phyloP scores from a whole-genome alignment of 2,113 vertebrate genomes.

The Eidolon helvum region DNA sequence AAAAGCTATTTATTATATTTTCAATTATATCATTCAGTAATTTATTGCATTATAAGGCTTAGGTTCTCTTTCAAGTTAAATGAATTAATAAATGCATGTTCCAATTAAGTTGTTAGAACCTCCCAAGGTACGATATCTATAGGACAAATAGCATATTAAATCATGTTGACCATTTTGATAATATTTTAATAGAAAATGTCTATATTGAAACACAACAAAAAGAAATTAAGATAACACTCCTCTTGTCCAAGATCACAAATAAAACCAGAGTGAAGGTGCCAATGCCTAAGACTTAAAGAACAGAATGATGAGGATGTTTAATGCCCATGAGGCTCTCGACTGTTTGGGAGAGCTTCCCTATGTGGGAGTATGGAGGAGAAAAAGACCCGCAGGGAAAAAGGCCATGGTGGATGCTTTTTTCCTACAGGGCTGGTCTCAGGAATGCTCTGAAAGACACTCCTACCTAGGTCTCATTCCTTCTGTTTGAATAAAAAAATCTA shows the following conservation, averaged over 20 bases:
- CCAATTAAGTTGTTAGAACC: neutral
- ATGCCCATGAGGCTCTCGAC: neutral
- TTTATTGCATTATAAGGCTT: neutral
- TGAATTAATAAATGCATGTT: neutral
- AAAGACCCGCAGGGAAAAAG: neutral
- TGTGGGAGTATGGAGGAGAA: neutral
- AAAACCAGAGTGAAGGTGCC: neutral
- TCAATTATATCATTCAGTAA: neutral
- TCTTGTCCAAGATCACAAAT: neutral
- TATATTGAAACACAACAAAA: conserved; percentile 16
- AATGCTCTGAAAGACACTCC: neutral
- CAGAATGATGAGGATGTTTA: neutral
- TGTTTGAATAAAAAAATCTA: neutral
- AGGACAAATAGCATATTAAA: neutral
- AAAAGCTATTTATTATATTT: neutral
- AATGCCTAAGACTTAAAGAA: neutral
- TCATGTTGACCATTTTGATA: neutral
- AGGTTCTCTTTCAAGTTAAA: neutral
- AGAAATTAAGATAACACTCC: neutral
- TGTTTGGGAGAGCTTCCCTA: neutral
- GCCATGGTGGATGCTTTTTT: neutral
- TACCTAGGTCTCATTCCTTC: neutral
- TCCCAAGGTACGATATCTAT: neutral
- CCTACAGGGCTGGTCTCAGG: neutral
- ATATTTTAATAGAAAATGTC: neutral